Evolutionary conservation across 2,888 invertebrate genomes (phyloP).

Genomic region (Protonemura montana): DNA sequence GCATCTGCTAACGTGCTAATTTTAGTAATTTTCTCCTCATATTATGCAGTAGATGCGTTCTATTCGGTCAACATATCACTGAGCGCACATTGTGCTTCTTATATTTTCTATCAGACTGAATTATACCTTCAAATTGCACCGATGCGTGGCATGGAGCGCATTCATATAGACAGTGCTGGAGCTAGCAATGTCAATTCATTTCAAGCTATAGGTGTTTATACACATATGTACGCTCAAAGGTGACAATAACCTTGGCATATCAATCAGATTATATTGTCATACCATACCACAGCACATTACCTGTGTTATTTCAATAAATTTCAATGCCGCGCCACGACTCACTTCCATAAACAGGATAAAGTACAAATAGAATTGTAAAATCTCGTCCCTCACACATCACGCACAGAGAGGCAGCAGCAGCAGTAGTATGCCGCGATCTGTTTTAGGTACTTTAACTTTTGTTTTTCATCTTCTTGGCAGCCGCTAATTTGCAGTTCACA

Average conservation of each 20-base stretch:
- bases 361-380: neutral
- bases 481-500: neutral
- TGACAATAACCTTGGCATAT: constrained; percentile 12
- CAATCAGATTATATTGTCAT: neutral
- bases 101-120: no score
- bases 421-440: neutral
- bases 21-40: neutral
- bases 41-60: neutral
- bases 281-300: neutral
- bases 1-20: neutral
- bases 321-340: neutral
- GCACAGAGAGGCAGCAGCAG: neutral
- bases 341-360: neutral
- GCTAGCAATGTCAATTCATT: neutral
- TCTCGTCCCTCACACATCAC: neutral
- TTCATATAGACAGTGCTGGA: neutral
- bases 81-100: no score
- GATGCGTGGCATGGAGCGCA: no score
- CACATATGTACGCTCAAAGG: neutral
- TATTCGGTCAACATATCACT: no score
- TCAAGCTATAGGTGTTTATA: neutral
- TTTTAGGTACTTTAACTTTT: neutral
- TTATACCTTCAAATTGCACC: no score
- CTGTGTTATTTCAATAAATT: neutral
- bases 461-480: neutral